Conservation (phyloP, 2,888 invertebrate species). For the Dermolepida albohirtum region DNA sequence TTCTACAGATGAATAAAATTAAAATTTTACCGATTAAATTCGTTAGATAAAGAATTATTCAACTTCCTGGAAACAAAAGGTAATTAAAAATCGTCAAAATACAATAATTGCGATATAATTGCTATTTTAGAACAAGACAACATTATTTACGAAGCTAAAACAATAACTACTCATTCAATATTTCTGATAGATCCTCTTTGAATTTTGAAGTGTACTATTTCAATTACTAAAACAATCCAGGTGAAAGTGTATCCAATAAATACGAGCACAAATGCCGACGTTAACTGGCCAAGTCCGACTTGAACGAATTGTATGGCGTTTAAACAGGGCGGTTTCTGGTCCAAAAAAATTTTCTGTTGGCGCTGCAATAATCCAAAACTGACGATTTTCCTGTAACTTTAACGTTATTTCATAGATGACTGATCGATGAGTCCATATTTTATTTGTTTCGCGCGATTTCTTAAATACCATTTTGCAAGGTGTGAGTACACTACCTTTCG, state of each 20-base stretch:
- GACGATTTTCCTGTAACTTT: slow-evolving; percentile 39
- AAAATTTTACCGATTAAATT: too few species aligned
- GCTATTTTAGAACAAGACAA: too few species aligned
- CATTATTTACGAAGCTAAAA: too few species aligned
- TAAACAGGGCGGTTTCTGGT: slow-evolving; percentile 42
- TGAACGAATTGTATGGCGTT: slow-evolving; percentile 44
- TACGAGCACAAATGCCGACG: slow-evolving; percentile 43
- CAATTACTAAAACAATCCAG: slow-evolving; percentile 25
- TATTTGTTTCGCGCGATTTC: too few species aligned
- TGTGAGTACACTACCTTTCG: too few species aligned
- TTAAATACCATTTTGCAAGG: too few species aligned
- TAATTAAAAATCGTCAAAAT: too few species aligned
- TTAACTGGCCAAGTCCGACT: slow-evolving; percentile 46
- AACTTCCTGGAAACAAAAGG: neutral
- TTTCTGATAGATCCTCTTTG: too few species aligned
- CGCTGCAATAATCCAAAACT: slow-evolving; percentile 36
- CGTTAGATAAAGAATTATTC: too few species aligned
- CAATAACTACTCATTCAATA: neutral
- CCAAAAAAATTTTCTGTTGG: slow-evolving; percentile 29
- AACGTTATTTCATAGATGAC: neutral
- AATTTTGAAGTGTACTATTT: slow-evolving; percentile 13
- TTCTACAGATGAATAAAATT: too few species aligned
- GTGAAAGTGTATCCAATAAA: slow-evolving; percentile 30
- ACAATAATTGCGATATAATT: too few species aligned
- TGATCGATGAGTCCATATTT: too few species aligned